Base-by-base conservation (phyloP, 64 coral and sea anemone genomes). In the Cladopsammia gracilis region DNA sequence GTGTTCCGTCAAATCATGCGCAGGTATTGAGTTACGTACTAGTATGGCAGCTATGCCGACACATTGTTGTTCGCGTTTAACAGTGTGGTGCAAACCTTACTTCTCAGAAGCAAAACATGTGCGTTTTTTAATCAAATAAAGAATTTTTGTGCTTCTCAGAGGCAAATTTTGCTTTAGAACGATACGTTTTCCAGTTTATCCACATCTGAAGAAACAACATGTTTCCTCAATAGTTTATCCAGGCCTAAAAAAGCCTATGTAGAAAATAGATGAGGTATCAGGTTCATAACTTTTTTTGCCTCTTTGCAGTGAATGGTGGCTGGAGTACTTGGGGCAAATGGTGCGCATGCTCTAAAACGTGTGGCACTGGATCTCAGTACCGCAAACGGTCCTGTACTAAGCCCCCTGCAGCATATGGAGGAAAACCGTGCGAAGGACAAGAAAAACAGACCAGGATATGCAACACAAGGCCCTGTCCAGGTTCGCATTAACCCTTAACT, bases 1-100 rank as follows among this genome's bases (percentile, higher is more conserved):
- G 46, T 94, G 93, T 83, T 50, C 20, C 46, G 23, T 90, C 16
- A 90, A 94, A 73, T 45, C 67, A 48, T 94, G 93, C 48, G 65
- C 86, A 81, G 91, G 91, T 93, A 79, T 64, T 48, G 14, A 68
- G 49, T 79, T 1, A 2, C 10, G 0, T 50, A 3, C 22, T 10
- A 19, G 46, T 20, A 5, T 34, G 34, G 34, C 34, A 34, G 34
- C 34, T 34, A 34, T 34, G 34, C 34, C 34, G 34, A 1, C 34
- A 34, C 34, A 34, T 34, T 34, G 34, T 34, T 34, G 34, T 34
- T 34, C 34, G 34, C 0, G 34, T 34, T 34, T 34, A 34, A 34
- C 34, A 34, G 34, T 34, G 34, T 34, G 34, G 34, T 34, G 34
- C 34, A 34, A 34, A 34, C 34, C 34, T 34, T 34, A 2, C 34